Percentiles rank a stretch among this genome's conserved stretches.
Evolutionary conservation across 2,888 invertebrate genomes (phyloP).

Genomic region (Patella ulyssiponensis): DNA sequence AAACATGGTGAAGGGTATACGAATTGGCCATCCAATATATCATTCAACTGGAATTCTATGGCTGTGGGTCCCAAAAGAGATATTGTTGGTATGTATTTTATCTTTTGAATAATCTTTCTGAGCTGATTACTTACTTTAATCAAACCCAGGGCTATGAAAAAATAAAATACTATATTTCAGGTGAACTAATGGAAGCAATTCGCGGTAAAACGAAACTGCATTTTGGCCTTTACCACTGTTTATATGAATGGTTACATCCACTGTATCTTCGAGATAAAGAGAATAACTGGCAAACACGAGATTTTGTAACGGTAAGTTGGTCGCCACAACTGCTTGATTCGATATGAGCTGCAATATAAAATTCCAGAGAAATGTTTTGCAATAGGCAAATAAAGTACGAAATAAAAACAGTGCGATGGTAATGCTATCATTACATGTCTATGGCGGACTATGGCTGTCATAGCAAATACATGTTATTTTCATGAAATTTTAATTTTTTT

Average conservation of each 20-base stretch:
- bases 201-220: slow-evolving; percentile 74
- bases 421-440: too few relatives aligned
- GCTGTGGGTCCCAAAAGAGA: slow-evolving; percentile 84
- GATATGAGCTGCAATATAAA: too few relatives aligned
- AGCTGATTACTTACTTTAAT: too few relatives aligned
- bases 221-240: slow-evolving; percentile 72
- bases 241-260: slow-evolving; percentile 74
- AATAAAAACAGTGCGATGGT: too few relatives aligned
- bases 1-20: slow-evolving; percentile 91
- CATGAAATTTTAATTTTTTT: too few relatives aligned
- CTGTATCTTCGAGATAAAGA: slow-evolving; percentile 74
- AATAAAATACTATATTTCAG: slow-evolving; percentile 36
- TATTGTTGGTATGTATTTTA: slow-evolving; percentile 76
- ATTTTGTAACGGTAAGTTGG: slow-evolving; percentile 76
- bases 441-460: too few relatives aligned
- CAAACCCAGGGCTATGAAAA: too few relatives aligned
- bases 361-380: too few relatives aligned
- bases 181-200: slow-evolving; percentile 58
- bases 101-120: background rate
- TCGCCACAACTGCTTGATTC: too few relatives aligned
- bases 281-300: slow-evolving; percentile 75
- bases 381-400: too few relatives aligned
- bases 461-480: too few relatives aligned
- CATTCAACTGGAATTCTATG: slow-evolving; percentile 87
- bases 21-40: slow-evolving; percentile 83